A percentile compares a stretch with the other conserved stretches of the same genome.
Evolutionary conservation across 2,888 invertebrate genomes (phyloP).

Genomic region (Andricus quercusramuli): DNA sequence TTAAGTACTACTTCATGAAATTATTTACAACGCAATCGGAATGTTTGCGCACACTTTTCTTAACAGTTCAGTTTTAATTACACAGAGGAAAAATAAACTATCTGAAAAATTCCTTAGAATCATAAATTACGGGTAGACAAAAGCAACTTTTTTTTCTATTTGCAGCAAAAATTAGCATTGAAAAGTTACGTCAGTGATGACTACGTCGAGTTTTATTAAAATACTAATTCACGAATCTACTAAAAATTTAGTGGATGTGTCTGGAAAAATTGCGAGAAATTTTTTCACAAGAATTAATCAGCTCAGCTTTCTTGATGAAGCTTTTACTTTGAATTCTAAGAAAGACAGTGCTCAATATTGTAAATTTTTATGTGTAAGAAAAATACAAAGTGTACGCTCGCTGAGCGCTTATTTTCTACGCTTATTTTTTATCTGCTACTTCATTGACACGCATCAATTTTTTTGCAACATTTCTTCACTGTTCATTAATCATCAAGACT

Average conservation of each 20-base stretch:
- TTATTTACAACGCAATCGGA: slow-evolving; percentile 13
- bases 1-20: slow-evolving; percentile 19
- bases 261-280: no score
- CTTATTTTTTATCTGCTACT: slow-evolving; percentile 14
- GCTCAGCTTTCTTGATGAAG: slow-evolving; percentile 38
- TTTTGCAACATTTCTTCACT: slow-evolving; percentile 8
- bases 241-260: neutral
- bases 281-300: neutral
- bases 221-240: neutral
- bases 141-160: no score
- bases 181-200: neutral
- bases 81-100: neutral
- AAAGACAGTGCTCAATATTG: slow-evolving; percentile 43
- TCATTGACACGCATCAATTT: slow-evolving; percentile 20
- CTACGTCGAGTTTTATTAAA: slow-evolving; percentile 17
- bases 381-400: slow-evolving; percentile 63
- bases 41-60: slow-evolving; percentile 8
- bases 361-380: slow-evolving; percentile 61
- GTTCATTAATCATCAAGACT: slow-evolving; percentile 4
- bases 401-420: slow-evolving; percentile 31
- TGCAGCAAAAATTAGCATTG: no score
- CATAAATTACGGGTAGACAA: no score
- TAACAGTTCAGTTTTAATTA: neutral
- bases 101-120: no score
- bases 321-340: slow-evolving; percentile 25